A percentile compares a stretch with the other conserved stretches of the same genome.
These are phyloP conservation scores for Panurus biarmicus DNA, from an alignment of 2,113 vertebrate species.

Conservation along the genomic window DNA sequence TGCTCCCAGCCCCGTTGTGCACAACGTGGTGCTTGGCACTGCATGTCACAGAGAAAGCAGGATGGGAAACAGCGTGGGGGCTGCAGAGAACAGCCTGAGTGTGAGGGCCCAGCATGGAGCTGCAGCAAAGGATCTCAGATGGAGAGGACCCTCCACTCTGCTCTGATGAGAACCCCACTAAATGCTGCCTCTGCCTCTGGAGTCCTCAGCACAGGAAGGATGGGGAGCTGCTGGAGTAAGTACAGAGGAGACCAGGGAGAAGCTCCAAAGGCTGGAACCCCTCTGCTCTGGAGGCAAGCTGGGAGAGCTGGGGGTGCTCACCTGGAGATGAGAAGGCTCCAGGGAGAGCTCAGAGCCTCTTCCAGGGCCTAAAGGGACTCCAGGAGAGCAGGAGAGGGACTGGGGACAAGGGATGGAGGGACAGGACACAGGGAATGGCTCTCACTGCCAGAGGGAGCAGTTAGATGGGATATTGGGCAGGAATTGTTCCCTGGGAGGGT, in stretches of 20 bases:
- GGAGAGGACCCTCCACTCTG: background rate
- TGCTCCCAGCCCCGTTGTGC: background rate
- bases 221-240: accelerated
- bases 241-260: background rate
- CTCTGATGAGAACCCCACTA: background rate
- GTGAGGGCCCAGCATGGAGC: background rate
- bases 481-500: accelerated
- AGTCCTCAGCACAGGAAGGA: background rate
- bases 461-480: accelerated
- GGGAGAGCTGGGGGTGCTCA: accelerated
- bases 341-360: background rate
- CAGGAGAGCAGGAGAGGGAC: background rate
- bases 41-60: background rate
- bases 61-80: background rate
- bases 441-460: background rate
- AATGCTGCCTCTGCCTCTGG: background rate
- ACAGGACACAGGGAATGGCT: background rate
- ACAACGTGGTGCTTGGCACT: accelerated
- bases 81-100: background rate
- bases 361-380: accelerated
- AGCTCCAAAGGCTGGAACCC: background rate
- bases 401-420: background rate
- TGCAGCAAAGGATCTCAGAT: background rate
- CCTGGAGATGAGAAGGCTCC: background rate
- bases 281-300: background rate